Conservation (phyloP, 2,797 vertebrate genomes). For the Lateolabrax maculatus region DNA sequence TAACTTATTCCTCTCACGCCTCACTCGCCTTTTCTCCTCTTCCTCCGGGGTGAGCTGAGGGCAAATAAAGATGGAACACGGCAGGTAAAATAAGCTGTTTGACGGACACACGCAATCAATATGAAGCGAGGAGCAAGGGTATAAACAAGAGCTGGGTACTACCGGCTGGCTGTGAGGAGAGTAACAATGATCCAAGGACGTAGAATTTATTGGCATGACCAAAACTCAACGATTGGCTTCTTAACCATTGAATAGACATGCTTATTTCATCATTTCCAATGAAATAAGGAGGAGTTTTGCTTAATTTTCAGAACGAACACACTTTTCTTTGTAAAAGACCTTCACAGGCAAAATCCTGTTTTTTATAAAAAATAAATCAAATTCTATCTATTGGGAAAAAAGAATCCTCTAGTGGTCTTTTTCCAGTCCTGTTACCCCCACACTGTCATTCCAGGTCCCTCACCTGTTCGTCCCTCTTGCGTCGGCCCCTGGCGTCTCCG, state of each 20-base stretch:
- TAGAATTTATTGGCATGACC: neutral
- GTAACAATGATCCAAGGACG: neutral
- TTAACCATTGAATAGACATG: neutral
- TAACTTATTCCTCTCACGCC: slow-evolving; percentile 98
- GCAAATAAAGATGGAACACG: slow-evolving; percentile 36
- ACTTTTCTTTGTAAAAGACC: neutral
- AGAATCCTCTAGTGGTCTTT: neutral
- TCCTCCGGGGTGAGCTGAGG: slow-evolving; percentile 95
- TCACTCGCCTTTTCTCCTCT: slow-evolving; percentile 97
- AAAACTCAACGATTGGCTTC: neutral
- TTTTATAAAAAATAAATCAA: neutral
- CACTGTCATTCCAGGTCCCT: neutral
- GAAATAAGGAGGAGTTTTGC: neutral
- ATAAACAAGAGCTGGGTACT: slow-evolving; percentile 16
- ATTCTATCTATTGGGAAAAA: neutral
- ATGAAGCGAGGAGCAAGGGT: slow-evolving; percentile 15
- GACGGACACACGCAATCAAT: slow-evolving; percentile 28
- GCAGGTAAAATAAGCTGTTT: slow-evolving; percentile 44
- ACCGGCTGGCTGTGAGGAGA: slow-evolving; percentile 1
- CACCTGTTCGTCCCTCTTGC: slow-evolving; percentile 98
- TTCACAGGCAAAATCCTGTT: slow-evolving; percentile 9
- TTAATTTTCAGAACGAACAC: neutral
- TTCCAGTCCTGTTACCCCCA: neutral
- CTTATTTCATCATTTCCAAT: neutral
- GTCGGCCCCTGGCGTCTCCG: slow-evolving; percentile 92